Evolutionary conservation across 1,140 invertebrate genomes (phyloP).

Genomic region (Zeugodacus cucurbitae): DNA sequence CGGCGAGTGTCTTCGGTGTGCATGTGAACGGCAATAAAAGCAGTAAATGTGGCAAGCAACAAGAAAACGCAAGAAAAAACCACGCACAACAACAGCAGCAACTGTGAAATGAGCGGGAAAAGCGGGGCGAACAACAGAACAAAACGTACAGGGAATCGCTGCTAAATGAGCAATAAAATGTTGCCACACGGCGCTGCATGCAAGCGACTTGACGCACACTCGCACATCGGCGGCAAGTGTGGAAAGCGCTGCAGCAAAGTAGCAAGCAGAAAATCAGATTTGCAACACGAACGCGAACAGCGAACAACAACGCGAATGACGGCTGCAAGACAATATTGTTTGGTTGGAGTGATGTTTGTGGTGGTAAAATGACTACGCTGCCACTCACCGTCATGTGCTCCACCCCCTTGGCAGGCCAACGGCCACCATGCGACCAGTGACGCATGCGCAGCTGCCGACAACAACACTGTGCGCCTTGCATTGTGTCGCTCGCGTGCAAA

Average conservation of each 20-base stretch:
- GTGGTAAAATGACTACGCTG: not conserved
- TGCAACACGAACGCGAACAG: slow-evolving; percentile 9
- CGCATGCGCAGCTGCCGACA: slow-evolving; percentile 29
- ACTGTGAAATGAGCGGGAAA: not conserved
- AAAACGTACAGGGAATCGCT: not conserved
- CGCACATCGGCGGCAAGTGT: not conserved
- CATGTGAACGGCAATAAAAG: not conserved
- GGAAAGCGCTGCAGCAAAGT: not conserved
- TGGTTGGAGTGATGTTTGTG: not conserved
- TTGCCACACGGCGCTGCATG: not conserved
- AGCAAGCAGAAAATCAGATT: slow-evolving; percentile 30
- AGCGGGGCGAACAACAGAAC: too few relatives aligned
- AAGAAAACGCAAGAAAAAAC: not conserved
- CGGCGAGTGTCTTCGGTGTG: not conserved
- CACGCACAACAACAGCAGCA: not conserved
- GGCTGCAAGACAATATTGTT: not conserved
- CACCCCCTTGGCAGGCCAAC: not conserved
- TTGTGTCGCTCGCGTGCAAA: slow-evolving; percentile 33
- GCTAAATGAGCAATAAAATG: slow-evolving; percentile 31
- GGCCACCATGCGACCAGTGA: not conserved
- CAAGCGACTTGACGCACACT: not conserved
- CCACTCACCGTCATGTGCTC: not conserved
- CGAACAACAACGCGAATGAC: not conserved
- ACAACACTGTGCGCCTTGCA: not conserved
- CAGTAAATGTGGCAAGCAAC: not conserved